Evolutionary conservation across 2,797 vertebrate species (phyloP), one percentile per base, ranked within the genome.

Genomic region (Euphonia xanthogaster): DNA sequence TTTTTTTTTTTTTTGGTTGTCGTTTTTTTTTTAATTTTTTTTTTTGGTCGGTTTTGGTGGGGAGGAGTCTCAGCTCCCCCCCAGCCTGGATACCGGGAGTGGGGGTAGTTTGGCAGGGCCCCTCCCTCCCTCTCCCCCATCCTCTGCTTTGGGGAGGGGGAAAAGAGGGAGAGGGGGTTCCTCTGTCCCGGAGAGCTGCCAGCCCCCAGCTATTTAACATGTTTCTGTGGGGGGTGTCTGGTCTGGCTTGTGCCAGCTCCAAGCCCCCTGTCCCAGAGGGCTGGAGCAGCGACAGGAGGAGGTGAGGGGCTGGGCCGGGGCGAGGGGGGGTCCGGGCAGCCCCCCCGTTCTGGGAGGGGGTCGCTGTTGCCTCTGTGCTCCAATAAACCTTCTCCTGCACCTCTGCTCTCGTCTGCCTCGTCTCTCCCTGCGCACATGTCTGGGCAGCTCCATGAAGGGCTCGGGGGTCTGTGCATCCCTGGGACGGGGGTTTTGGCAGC

Each of bases 341-440:
- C 18, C 61, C 48, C 51, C 70, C 48, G 23, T 27, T 25, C 17
- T 2, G 2, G 28, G n/a, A 33, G 27, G 35, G 53, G 27, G 27
- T 45, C 18, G 0, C 19, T 68, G 27, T 76, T 54, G 28, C 86
- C 95, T 89, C 94, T 92, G 78, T 67, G 91, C 44, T 86, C 92
- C 93, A 96, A 96, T 95, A 96, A 96, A 95, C 86, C 83, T 2
- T 96, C 82, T 90, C 95, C 86, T 92, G 94, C 91, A 95, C 18
- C 30, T 50, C 91, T 90, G 95, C 88, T 92, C 88, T 90, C 60
- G 44, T 95, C 91, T 85, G 93, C 94, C 76, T 94, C 35, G 4
- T 94, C 79, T 93, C 94, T 94, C 54, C 88, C 84, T 2, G 5
- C 7, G 1, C 87, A 74, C 84, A 40, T 60, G 94, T 77, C 87